Base-by-base conservation (phyloP, 1,140 invertebrate genomes). In the Leptoteleia sp. region DNA sequence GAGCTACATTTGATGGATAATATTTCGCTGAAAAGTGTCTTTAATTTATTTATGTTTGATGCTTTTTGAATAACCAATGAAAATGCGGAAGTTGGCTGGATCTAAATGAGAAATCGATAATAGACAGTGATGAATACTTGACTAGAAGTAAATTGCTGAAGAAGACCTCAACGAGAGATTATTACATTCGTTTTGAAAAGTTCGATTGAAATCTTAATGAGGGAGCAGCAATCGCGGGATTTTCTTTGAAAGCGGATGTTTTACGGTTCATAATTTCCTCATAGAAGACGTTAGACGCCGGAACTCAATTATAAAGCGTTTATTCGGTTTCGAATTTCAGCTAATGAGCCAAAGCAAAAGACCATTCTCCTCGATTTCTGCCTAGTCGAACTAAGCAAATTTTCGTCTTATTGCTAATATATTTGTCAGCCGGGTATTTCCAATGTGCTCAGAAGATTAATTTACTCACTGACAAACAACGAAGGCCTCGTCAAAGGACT, bases 141-240 rank as follows among this genome's bases (percentile, higher is more conserved):
- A 43, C 17, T 9, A 22, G 27, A 17, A 43, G 11, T 35, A 3
- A 4, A 4, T 3, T 1, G n/a, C n/a, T n/a, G 12, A 3, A 43
- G 40, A 43, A 11, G 25, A 19, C 8, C 9, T 40, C 13, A 17
- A 17, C 17, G 19, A 5, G 6, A 22, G 17, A 43, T 43, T 22
- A 43, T 43, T 43, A 22, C 9, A n/a, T n/a, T 43, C 9, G 19
- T 43, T 43, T 1, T 8, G 3, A 17, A 43, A 43, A 19, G 1
- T 43, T 43, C 7, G 19, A 43, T 22, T 11, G 19, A 43, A 43
- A 43, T 43, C 40, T 43, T 43, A 25, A 43, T 43, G 40, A 43
- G 25, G 17, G 25, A 43, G 22, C 17, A 3, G n/a, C 25, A 43
- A n/a, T 6, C 6, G 19, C 8, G 38, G 0, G 7, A 17, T 8